Evolutionary conservation across 2,797 vertebrate genomes (phyloP).

Genomic region (Leptoclinus maculatus): DNA sequence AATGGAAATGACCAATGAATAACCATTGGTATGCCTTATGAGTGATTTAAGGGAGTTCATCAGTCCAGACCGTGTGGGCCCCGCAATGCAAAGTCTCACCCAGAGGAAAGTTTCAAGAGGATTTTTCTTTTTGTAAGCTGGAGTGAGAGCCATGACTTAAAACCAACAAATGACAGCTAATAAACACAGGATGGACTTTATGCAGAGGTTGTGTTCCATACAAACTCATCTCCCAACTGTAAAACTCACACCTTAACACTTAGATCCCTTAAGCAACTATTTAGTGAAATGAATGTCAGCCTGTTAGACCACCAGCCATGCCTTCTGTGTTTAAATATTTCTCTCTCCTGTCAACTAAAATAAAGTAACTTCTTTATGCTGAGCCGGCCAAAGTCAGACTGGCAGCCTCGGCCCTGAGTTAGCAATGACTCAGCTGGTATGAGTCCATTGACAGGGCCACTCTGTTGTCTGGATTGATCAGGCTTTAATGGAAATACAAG

Average conservation of each 20-base stretch:
- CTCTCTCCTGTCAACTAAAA: constrained; percentile 17
- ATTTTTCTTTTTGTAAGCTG: constrained; percentile 12
- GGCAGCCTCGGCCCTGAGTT: constrained; percentile 25
- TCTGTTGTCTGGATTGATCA: constrained; percentile 57
- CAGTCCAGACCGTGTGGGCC: constrained; percentile 1
- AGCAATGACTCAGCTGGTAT: constrained; percentile 33
- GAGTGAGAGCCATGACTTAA: neutral
- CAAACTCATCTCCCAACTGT: neutral
- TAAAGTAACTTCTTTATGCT: constrained; percentile 30
- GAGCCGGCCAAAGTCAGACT: constrained; percentile 19
- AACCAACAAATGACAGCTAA: neutral
- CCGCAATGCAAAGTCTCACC: constrained; percentile 7
- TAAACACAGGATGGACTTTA: neutral
- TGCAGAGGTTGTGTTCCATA: neutral
- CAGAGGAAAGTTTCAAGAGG: neutral
- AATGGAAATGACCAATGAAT: neutral
- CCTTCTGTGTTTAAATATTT: constrained; percentile 12
- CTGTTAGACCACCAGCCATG: constrained; percentile 5
- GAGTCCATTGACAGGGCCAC: constrained; percentile 20
- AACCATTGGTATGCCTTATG: neutral
- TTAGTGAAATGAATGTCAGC: neutral
- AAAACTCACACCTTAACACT: neutral
- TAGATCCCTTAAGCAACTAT: neutral
- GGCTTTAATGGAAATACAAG: constrained; percentile 46
- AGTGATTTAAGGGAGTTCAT: neutral